Base-by-base conservation (phyloP, 2,888 invertebrate species). In the Fragum whitleyi region DNA sequence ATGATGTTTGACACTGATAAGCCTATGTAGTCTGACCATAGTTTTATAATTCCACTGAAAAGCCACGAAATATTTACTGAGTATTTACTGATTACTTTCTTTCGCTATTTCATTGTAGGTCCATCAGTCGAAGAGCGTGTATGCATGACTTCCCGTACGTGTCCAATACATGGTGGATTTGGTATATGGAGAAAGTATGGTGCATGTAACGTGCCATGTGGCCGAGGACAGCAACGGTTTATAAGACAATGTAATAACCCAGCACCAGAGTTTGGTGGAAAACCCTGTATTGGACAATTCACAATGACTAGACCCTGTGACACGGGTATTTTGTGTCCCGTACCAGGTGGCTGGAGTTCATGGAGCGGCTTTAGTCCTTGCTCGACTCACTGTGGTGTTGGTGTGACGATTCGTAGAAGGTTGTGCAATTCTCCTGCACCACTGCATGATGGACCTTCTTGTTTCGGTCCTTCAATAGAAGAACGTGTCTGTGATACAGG, bases 401-500 rank as follows among this genome's bases (percentile, higher is more conserved):
- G 73, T 26, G 21, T 69, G 5, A 57, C 32, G 6, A n/a, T n/a
- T 2, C 42, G 81, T 51, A n/a, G 42, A 28, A 29, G 81, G 1
- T 14, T 23, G 0, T 84, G 83, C 65, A 55, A 77, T 36, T 23
- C 62, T 19, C 83, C 83, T 19, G 36, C 53, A 19, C 79, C 79
- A 14, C 9, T 42, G 26, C 55, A 70, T 47, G 69, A 78, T 7
- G 83, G 83, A 21, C 14, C 11, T 0, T 23, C 23, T 1, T 83
- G 59, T 61, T 1, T 47, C 23, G 87, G 87, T 23, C 51, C 61
- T 26, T 1, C 32, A 7, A 23, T 74, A 0, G 82, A 85, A 19
- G 73, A 80, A 21, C 65, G 29, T 53, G 26, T 32, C 2, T 87
- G 87, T 53, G 71, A 74, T 32, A 74, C 79, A 16, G 68, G 71